phyloP scores from a whole-genome alignment of 2,888 invertebrate genomes.

The Pterobdella sp. region DNA sequence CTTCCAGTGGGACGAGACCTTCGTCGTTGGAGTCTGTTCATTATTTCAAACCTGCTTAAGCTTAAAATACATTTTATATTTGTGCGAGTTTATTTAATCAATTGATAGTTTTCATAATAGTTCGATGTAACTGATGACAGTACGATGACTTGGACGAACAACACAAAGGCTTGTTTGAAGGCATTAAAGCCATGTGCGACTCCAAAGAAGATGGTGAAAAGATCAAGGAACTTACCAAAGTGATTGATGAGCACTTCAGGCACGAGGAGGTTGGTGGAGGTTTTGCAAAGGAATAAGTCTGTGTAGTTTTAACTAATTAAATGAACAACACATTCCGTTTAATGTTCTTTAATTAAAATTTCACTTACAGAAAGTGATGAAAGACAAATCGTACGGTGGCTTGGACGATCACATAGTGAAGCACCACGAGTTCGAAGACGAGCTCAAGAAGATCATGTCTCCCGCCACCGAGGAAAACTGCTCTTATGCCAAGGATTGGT shows the following conservation, averaged over 20 bases:
- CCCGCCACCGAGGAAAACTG: background rate
- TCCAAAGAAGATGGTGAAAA: background rate
- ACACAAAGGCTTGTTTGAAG: background rate
- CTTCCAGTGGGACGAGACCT: background rate
- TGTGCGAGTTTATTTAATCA: background rate
- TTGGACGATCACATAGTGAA: background rate
- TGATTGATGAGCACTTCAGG: background rate
- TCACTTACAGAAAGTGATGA: background rate
- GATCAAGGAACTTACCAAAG: background rate
- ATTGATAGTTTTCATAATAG: too few relatives aligned
- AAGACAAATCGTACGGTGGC: background rate
- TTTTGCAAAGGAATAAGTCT: background rate
- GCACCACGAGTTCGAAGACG: background rate
- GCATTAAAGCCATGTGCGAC: background rate
- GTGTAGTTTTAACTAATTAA: background rate
- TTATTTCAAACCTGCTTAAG: background rate
- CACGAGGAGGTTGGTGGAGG: background rate
- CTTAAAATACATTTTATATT: background rate
- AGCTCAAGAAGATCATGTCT: background rate
- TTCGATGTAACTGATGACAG: too few relatives aligned
- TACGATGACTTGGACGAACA: background rate
- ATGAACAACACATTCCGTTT: too few relatives aligned
- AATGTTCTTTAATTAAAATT: too few relatives aligned
- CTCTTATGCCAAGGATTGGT: background rate
- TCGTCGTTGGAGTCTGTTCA: background rate